Percentiles rank a stretch among this genome's conserved stretches.
Conservation (phyloP, 30 jellyfish, hydroid and myxozoan species). For the Nemopilema nomurai region DNA sequence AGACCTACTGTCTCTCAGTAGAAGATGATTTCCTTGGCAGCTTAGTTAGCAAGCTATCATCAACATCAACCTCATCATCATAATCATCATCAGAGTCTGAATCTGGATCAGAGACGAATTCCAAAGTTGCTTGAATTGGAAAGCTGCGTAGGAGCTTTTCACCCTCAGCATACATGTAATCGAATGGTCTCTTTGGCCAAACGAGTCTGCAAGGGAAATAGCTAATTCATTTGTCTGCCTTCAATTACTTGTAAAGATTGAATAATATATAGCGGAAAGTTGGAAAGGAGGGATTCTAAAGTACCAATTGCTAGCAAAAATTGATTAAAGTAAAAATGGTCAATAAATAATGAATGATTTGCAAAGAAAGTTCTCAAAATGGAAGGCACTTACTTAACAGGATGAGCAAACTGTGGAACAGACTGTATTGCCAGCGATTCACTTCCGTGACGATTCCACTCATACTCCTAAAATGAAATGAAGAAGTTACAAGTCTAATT, state of each 20-base stretch:
- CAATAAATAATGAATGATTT: background rate
- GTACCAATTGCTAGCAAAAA: too few relatives aligned
- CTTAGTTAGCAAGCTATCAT: background rate
- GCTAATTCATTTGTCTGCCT: background rate
- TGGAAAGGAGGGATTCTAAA: too few relatives aligned
- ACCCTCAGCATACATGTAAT: conserved; percentile 72
- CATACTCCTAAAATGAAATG: background rate
- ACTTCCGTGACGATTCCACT: background rate
- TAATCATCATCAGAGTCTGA: conserved; percentile 58
- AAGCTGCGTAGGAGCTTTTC: conserved; percentile 51
- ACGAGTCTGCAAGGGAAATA: conserved; percentile 38
- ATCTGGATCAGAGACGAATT: conserved; percentile 48
- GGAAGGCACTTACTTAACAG: conserved; percentile 53
- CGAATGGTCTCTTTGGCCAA: conserved; percentile 80
- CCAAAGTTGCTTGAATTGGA: conserved; percentile 85
- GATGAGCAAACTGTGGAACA: conserved; percentile 58
- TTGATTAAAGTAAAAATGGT: background rate
- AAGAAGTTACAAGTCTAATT: too few relatives aligned
- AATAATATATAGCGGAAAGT: too few relatives aligned
- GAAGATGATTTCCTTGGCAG: background rate
- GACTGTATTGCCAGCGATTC: conserved; percentile 9
- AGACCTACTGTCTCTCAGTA: background rate
- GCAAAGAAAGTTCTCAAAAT: background rate
- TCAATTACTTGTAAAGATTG: background rate
- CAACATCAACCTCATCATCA: conserved; percentile 11